Percentiles rank a stretch among this genome's conserved stretches.
These are phyloP conservation scores for Aelia acuminata DNA, from an alignment of 2,888 invertebrate species.

Conservation along the genomic window DNA sequence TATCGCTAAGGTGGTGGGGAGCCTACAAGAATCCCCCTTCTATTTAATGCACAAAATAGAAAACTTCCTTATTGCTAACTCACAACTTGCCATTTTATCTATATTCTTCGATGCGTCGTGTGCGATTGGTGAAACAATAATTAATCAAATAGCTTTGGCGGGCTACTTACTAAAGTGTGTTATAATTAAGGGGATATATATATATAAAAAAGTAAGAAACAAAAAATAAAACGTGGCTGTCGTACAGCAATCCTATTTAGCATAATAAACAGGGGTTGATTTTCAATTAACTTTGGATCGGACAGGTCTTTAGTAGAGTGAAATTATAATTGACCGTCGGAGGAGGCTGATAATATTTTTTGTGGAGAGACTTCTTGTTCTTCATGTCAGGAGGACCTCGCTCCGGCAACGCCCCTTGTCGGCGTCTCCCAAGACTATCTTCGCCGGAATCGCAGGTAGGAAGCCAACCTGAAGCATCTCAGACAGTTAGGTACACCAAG, in stretches of 20 bases:
- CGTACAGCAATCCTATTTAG: slow-evolving; percentile 14
- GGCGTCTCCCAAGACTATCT: neutral
- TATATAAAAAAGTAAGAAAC: neutral
- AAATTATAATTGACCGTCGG: slow-evolving; percentile 19
- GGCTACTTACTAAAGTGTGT: too few relatives aligned
- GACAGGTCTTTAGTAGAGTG: slow-evolving; percentile 11
- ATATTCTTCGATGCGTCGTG: too few relatives aligned
- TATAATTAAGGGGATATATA: too few relatives aligned
- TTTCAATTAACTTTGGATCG: slow-evolving; percentile 2
- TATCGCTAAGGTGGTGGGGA: too few relatives aligned
- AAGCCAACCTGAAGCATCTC: neutral
- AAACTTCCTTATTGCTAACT: too few relatives aligned
- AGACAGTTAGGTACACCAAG: neutral
- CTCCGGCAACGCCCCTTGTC: neutral
- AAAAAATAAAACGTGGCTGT: neutral
- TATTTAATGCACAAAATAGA: too few relatives aligned
- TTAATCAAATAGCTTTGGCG: too few relatives aligned
- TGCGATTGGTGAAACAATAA: too few relatives aligned
- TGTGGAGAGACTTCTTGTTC: neutral
- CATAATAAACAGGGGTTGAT: slow-evolving; percentile 31
- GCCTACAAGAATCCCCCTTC: too few relatives aligned
- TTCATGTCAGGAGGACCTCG: neutral
- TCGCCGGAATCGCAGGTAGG: neutral
- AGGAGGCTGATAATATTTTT: neutral
- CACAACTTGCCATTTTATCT: too few relatives aligned